Conservation (phyloP, 2,113 vertebrate genomes). For the Romanogobio albipinnatus region DNA sequence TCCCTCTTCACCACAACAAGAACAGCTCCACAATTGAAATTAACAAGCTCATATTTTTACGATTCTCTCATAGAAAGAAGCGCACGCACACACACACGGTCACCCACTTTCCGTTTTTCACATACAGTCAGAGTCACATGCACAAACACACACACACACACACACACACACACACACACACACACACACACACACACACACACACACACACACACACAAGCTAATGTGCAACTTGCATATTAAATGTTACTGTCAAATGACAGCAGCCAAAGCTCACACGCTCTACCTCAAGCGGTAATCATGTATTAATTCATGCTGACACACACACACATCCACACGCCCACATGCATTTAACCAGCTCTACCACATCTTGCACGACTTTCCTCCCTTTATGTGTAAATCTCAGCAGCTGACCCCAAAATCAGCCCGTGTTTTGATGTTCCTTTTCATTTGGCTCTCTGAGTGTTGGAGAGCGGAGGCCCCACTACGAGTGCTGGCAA, state of each 20-base stretch:
- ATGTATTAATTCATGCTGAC: slow-evolving; percentile 11
- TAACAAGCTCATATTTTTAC: slow-evolving; percentile 81
- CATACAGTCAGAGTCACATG: slow-evolving; percentile 28
- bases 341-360: slow-evolving; percentile 4
- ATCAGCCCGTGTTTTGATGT: slow-evolving; percentile 14
- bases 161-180: slow-evolving; percentile 61
- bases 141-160: slow-evolving; percentile 61
- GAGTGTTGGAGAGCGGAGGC: slow-evolving; percentile 18
- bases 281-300: slow-evolving; percentile 16
- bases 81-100: slow-evolving; percentile 53
- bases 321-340: slow-evolving; percentile 30
- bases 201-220: slow-evolving; percentile 57
- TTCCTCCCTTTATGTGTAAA: slow-evolving; percentile 25
- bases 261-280: slow-evolving; percentile 11
- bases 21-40: slow-evolving; percentile 74
- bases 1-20: slow-evolving; percentile 79
- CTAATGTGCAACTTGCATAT: slow-evolving; percentile 1
- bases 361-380: slow-evolving; percentile 28
- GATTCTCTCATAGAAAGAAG: slow-evolving; percentile 69
- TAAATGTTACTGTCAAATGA: slow-evolving; percentile 11
- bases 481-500: slow-evolving; percentile 8
- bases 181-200: slow-evolving; percentile 61
- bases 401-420: slow-evolving; percentile 13
- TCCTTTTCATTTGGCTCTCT: slow-evolving; percentile 29
- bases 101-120: slow-evolving; percentile 18